Base-by-base conservation (phyloP, 2,888 invertebrate genomes). In the Oscheius sp. region DNA sequence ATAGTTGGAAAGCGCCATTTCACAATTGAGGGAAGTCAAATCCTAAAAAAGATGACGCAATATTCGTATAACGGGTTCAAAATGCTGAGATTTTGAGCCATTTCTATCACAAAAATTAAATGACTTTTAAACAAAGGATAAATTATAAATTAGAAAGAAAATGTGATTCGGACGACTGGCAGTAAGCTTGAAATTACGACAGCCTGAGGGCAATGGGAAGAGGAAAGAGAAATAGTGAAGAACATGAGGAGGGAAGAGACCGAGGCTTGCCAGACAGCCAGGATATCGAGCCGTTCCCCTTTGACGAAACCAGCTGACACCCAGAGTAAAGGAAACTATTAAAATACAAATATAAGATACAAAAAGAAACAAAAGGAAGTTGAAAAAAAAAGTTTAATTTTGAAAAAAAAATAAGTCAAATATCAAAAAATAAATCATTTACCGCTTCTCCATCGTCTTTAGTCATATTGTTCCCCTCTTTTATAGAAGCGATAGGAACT, bases 121-220 rank as follows among this genome's bases (percentile, higher is more conserved):
- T n/a, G n/a, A n/a, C n/a, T n/a, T n/a, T n/a, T n/a, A n/a, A n/a
- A n/a, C n/a, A n/a, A n/a, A n/a, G n/a, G n/a, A n/a, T n/a, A n/a
- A n/a, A n/a, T n/a, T n/a, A n/a, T n/a, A n/a, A n/a, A n/a, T n/a
- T n/a, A n/a, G n/a, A 12, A 14, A 22, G 47, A 14, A 47, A 20
- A 22, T 47, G 12, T 47, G 8, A 47, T 47, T 20, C 24, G 22
- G 22, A 3, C 5, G 36, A 9, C 36, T 3, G 54, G 20, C 33
- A 54, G 33, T 54, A 32, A 33, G 54, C 32, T 24, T 54, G 22
- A 54, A 54, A 54, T 54, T 54, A 32, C 54, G 54, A 33, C 54
- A 33, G 33, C 32, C 54, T 36, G 20, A 20, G 54, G 54, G 54
- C 32, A n/a, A n/a, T n/a, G n/a, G n/a, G n/a, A n/a, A n/a, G n/a